Conservation (phyloP, 2,888 invertebrate genomes). For the Gymnoscelis rufifasciata region DNA sequence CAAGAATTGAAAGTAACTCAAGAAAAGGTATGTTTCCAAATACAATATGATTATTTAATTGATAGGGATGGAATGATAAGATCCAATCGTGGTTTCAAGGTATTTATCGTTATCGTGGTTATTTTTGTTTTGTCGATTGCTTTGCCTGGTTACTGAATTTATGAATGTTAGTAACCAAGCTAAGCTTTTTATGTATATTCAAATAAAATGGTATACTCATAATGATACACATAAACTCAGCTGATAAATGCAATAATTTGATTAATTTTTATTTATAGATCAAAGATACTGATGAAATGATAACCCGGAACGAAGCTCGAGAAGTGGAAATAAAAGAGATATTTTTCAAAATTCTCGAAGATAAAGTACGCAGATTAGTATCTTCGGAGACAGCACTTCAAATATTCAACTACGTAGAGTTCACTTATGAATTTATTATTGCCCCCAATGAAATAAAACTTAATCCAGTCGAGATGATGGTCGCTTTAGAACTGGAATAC, state of each 20-base stretch:
- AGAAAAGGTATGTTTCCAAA: constrained; percentile 53
- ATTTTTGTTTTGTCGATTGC: too few relatives aligned
- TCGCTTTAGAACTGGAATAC: constrained; percentile 76
- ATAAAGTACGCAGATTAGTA: constrained; percentile 74
- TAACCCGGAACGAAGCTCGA: constrained; percentile 47
- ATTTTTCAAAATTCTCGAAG: constrained; percentile 58
- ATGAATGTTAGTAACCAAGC: too few relatives aligned
- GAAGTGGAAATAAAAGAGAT: constrained; percentile 58
- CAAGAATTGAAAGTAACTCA: constrained; percentile 56
- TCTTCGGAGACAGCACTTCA: constrained; percentile 80
- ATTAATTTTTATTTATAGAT: constrained; percentile 47
- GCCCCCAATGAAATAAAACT: constrained; percentile 81
- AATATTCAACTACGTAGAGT: constrained; percentile 81
- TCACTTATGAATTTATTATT: constrained; percentile 81
- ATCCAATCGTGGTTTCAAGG: too few relatives aligned
- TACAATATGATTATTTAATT: background rate
- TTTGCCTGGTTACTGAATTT: too few relatives aligned
- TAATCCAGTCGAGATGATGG: constrained; percentile 80
- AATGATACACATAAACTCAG: too few relatives aligned
- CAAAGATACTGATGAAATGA: constrained; percentile 49
- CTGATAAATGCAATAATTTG: too few relatives aligned
- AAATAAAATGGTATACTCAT: too few relatives aligned
- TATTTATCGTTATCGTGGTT: too few relatives aligned
- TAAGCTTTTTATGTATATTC: too few relatives aligned
- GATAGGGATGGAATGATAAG: background rate